Conservation (phyloP, 1,140 invertebrate species). For the Drosophila mojavensis region DNA sequence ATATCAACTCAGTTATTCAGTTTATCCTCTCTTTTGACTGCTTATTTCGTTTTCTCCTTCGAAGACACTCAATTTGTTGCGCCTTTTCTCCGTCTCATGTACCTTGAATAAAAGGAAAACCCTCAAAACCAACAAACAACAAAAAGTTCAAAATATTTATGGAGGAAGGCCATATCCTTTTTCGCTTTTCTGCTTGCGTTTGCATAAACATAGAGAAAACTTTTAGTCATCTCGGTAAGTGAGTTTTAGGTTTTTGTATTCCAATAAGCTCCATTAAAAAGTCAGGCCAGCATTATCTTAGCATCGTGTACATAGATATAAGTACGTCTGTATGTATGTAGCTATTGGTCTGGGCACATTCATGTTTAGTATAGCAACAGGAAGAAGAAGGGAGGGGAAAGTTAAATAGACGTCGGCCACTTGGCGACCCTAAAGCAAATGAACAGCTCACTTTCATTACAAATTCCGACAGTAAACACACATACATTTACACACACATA, state of each 20-base stretch:
- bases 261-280: not conserved
- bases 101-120: not conserved
- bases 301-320: no score
- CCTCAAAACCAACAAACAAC: no score
- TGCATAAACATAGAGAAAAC: not conserved
- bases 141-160: no score
- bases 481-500: constrained; percentile 57
- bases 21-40: not conserved
- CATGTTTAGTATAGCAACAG: not conserved
- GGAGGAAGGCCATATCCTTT: no score
- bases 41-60: constrained; percentile 3
- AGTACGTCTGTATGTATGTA: not conserved
- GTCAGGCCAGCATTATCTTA: no score
- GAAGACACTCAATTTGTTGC: not conserved
- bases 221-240: no score
- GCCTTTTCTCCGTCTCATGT: constrained; percentile 61
- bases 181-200: no score
- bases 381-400: constrained; percentile 11
- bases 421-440: constrained; percentile 79
- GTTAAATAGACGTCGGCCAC: constrained; percentile 56
- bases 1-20: constrained; percentile 59
- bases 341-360: not conserved
- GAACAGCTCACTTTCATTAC: constrained; percentile 82
- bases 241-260: no score
- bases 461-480: constrained; percentile 78